Percentiles rank a stretch among this genome's conserved stretches.
Conservation (phyloP, 2,113 vertebrate genomes). For the Macrotus californicus region DNA sequence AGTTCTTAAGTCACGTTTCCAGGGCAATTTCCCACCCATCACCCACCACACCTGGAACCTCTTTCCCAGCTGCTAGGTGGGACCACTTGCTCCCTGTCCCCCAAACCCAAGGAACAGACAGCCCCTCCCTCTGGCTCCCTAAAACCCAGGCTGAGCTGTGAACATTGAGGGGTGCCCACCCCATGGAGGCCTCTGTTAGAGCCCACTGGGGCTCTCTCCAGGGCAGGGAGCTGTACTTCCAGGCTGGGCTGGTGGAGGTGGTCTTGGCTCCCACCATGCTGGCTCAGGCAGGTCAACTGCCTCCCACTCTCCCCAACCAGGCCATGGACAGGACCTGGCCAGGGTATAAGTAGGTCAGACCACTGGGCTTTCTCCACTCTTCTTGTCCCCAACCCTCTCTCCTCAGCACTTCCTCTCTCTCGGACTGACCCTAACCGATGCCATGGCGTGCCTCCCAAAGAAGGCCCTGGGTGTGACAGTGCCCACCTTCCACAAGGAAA, state of each 20-base stretch:
- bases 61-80: not conserved
- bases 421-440: not conserved
- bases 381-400: not conserved
- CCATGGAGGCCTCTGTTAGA: too few species aligned
- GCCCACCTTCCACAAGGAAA: constrained; percentile 83
- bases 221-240: not conserved
- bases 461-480: constrained; percentile 69
- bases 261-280: not conserved
- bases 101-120: not conserved
- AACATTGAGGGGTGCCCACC: not conserved
- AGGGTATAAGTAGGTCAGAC: not conserved
- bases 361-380: not conserved
- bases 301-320: not conserved
- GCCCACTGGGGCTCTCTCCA: not conserved
- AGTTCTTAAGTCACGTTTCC: not conserved
- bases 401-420: not conserved
- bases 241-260: not conserved
- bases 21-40: not conserved
- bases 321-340: not conserved
- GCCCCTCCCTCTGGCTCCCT: not conserved
- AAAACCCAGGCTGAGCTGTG: not conserved
- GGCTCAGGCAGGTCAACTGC: not conserved
- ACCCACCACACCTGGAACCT: not conserved
- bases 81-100: too few species aligned
- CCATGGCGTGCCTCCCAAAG: constrained; percentile 70